These are phyloP conservation scores for Leptura quadrifasciata DNA, from an alignment of 2,888 invertebrate species.

Conservation along the genomic window DNA sequence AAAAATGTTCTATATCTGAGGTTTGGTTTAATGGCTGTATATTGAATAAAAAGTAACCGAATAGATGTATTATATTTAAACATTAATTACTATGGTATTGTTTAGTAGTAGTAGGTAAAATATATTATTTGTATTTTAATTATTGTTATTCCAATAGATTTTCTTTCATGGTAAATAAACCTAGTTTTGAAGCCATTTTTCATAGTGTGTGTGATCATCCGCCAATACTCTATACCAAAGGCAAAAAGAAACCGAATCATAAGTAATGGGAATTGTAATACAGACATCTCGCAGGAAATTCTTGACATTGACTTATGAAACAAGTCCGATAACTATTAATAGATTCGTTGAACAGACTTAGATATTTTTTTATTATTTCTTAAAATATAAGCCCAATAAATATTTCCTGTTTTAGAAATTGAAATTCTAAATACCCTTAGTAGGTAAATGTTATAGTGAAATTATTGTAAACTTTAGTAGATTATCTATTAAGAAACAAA, in stretches of 20 bases:
- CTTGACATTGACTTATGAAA: too few species aligned
- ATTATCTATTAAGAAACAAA: not conserved
- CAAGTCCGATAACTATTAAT: not conserved
- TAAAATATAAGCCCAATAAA: not conserved
- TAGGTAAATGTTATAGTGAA: not conserved
- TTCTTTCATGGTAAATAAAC: too few species aligned
- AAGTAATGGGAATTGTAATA: not conserved
- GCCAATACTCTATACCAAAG: not conserved
- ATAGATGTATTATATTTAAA: too few species aligned
- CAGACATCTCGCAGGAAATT: not conserved
- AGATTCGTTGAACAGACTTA: not conserved
- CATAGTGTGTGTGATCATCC: not conserved
- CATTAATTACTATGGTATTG: too few species aligned
- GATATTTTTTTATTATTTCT: not conserved
- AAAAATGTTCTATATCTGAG: too few species aligned
- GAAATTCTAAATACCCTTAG: conserved; percentile 2
- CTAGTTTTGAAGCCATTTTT: not conserved
- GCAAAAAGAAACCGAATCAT: not conserved
- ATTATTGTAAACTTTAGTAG: not conserved
- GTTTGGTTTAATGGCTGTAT: too few species aligned
- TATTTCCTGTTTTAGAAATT: conserved; percentile 9
- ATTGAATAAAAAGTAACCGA: too few species aligned
- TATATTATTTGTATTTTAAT: too few species aligned
- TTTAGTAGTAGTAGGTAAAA: too few species aligned
- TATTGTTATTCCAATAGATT: too few species aligned